Evolutionary conservation across 2,888 invertebrate genomes (phyloP).

Genomic region (Athetis lepigone): DNA sequence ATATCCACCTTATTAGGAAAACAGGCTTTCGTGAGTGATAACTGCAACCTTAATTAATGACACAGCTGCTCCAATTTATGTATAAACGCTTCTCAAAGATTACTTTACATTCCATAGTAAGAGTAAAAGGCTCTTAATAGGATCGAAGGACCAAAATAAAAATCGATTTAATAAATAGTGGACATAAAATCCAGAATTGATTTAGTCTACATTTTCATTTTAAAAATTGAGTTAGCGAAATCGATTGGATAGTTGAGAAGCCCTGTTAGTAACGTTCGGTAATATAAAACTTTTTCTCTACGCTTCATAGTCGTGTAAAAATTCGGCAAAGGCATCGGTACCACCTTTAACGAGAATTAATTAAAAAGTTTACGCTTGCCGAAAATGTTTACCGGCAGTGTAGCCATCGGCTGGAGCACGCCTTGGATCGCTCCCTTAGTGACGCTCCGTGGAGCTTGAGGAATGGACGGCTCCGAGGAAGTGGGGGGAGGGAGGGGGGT

Average conservation of each 20-base stretch:
- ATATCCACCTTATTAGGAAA: constrained; percentile 16
- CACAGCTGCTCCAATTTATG: constrained; percentile 2
- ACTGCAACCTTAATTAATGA: constrained; percentile 4
- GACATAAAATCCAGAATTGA: neutral
- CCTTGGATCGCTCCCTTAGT: constrained; percentile 67
- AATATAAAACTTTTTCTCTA: constrained; percentile 35
- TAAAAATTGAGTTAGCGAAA: neutral
- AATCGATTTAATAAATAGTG: neutral
- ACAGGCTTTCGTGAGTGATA: constrained; percentile 21
- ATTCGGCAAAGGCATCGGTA: constrained; percentile 15
- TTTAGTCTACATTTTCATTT: neutral
- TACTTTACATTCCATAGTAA: neutral
- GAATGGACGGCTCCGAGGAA: constrained; percentile 65
- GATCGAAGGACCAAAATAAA: neutral
- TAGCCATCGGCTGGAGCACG: constrained; percentile 56
- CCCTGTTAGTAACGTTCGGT: constrained; percentile 20
- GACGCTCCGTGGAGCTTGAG: constrained; percentile 74
- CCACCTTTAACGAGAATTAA: constrained; percentile 60
- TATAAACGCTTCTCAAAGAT: neutral
- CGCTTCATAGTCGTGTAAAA: constrained; percentile 22
- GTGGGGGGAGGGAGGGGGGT: constrained; percentile 41
- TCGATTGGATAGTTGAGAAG: constrained; percentile 36
- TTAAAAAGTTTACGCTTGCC: constrained; percentile 63
- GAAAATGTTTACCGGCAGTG: constrained; percentile 56
- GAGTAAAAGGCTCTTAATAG: neutral